Evolutionary conservation across 2,113 vertebrate genomes (phyloP).

Genomic region (Lophura nycthemera): DNA sequence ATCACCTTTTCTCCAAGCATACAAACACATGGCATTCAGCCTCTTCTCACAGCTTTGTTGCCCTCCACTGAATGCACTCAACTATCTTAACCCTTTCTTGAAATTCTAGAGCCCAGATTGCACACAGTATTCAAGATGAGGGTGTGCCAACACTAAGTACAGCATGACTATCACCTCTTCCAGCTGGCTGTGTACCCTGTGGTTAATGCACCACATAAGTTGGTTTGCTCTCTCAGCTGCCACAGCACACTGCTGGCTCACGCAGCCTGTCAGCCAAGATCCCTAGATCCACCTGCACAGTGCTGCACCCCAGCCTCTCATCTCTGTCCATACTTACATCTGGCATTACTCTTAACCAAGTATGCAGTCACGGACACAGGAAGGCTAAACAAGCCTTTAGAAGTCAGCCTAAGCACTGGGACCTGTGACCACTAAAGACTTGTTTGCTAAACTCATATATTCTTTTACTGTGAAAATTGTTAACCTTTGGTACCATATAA

Average conservation of each 20-base stretch:
- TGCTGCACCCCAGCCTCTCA: background rate
- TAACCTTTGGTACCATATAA: background rate
- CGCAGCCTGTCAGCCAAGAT: background rate
- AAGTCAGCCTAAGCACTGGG: background rate
- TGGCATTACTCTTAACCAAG: background rate
- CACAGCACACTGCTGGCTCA: background rate
- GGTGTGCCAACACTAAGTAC: background rate
- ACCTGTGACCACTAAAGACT: background rate
- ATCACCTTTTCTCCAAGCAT: background rate
- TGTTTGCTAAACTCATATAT: no score
- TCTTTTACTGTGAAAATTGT: background rate
- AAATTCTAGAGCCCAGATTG: background rate
- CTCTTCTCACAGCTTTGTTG: background rate
- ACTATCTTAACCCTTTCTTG: background rate
- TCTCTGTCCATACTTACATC: background rate
- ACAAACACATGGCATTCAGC: background rate
- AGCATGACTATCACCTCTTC: background rate
- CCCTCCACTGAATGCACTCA: no score
- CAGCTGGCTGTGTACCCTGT: background rate
- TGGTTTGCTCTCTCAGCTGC: background rate
- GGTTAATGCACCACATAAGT: background rate
- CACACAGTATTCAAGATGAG: background rate
- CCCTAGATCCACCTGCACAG: background rate
- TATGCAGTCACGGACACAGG: background rate
- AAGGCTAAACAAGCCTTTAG: background rate